Evolutionary conservation across 1,140 invertebrate genomes (phyloP).

Genomic region (Pseudoatta argentina): DNA sequence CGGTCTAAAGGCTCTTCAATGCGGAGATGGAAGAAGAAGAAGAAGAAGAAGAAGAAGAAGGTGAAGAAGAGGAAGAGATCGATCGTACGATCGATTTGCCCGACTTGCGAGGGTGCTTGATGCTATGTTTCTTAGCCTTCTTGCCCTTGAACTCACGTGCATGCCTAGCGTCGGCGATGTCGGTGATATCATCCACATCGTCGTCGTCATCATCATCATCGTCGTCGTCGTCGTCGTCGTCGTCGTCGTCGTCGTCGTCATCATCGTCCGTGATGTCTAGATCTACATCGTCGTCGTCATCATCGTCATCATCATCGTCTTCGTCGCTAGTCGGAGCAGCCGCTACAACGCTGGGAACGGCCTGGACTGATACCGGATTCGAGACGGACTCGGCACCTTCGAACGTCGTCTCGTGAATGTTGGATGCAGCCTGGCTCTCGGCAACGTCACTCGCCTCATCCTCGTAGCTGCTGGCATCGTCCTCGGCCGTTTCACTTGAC

Average conservation of each 20-base stretch:
- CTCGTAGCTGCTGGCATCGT: conserved; percentile 88
- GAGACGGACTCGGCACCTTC: conserved; percentile 79
- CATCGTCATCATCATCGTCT: conserved; percentile 85
- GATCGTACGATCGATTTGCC: conserved; percentile 35
- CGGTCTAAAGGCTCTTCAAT: conserved; percentile 36
- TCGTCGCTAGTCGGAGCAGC: conserved; percentile 55
- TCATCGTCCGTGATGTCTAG: conserved; percentile 85
- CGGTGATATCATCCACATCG: conserved; percentile 88
- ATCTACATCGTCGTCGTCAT: conserved; percentile 87
- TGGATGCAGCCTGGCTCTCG: conserved; percentile 84
- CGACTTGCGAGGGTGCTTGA: conserved; percentile 75
- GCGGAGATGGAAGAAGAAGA: conserved; percentile 12
- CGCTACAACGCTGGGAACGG: conserved; percentile 61
- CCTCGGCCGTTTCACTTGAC: conserved; percentile 86
- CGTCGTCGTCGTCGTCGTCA: conserved; percentile 88
- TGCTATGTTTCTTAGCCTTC: conserved; percentile 85
- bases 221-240: conserved; percentile 91
- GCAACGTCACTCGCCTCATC: conserved; percentile 88
- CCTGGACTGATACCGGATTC: conserved; percentile 69
- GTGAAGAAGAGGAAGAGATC: conserved; percentile 25
- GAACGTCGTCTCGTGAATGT: conserved; percentile 80
- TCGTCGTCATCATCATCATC: conserved; percentile 90
- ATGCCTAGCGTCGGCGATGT: conserved; percentile 89
- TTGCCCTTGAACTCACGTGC: conserved; percentile 94
- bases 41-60: conserved; percentile 7